Percentiles rank a stretch among this genome's conserved stretches.
Conservation (phyloP, 2,113 vertebrate genomes). For the Cnemophilus loriae region DNA sequence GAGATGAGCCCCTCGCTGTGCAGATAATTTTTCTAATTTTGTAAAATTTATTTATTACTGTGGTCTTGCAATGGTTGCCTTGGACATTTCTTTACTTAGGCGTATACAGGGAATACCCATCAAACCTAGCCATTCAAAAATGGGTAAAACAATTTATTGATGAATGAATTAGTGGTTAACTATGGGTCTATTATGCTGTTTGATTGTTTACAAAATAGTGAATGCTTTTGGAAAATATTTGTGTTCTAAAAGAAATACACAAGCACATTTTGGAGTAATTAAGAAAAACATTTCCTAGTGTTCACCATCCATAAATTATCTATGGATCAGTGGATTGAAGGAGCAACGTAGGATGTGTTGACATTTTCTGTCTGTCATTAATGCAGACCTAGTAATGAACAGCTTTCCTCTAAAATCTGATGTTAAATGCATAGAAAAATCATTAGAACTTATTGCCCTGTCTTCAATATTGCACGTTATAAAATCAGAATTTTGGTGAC, state of each 20-base stretch:
- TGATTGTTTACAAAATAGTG: conserved; percentile 10
- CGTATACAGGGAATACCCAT: not conserved
- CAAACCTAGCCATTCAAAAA: conserved; percentile 41
- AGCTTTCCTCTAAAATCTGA: not conserved
- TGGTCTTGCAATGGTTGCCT: not conserved
- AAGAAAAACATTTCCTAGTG: not conserved
- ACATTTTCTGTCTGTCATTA: not conserved
- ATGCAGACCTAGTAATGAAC: not conserved
- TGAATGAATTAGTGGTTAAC: conserved; percentile 21
- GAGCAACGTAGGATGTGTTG: not conserved
- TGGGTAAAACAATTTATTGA: conserved; percentile 12
- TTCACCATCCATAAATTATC: not conserved
- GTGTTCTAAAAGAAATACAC: not conserved
- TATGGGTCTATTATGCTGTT: not conserved
- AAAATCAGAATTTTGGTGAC: not conserved
- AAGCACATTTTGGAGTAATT: not conserved
- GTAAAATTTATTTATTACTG: not conserved
- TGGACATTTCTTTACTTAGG: not conserved
- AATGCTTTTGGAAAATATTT: not conserved
- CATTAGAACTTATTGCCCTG: not conserved
- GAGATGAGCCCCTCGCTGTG: not conserved
- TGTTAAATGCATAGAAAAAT: not conserved
- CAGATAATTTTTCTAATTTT: not conserved
- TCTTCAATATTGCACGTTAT: not conserved
- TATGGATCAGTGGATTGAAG: not conserved